Conservation (phyloP, 2,797 vertebrate species). For the Danio aesculapii region DNA sequence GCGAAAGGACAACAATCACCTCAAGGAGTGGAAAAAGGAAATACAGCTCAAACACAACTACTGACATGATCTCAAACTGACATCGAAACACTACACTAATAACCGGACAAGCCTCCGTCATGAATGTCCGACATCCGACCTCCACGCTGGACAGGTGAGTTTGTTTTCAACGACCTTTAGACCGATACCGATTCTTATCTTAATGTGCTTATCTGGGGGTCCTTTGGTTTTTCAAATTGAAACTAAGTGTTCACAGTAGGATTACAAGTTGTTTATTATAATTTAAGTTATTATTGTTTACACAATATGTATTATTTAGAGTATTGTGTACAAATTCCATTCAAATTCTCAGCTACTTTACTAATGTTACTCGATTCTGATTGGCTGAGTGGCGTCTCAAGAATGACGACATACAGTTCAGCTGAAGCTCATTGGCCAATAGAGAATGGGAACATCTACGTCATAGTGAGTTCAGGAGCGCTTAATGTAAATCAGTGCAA, state of each 20-base stretch:
- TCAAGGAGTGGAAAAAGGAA: slow-evolving; percentile 9
- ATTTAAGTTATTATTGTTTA: too few relatives aligned
- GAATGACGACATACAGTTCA: not conserved
- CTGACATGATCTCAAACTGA: slow-evolving; percentile 67
- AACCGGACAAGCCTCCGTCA: slow-evolving; percentile 69
- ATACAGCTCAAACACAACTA: not conserved
- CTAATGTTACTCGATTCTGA: not conserved
- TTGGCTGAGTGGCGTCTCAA: not conserved
- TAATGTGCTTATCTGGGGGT: not conserved
- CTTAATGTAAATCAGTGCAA: too few relatives aligned
- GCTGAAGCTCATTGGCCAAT: not conserved
- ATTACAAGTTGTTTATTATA: too few relatives aligned
- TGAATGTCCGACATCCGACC: slow-evolving; percentile 80
- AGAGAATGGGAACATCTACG: too few relatives aligned
- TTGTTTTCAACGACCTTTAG: not conserved
- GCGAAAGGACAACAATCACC: not conserved
- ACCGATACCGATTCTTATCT: not conserved
- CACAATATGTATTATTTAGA: too few relatives aligned
- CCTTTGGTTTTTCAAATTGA: not conserved
- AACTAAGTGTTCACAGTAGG: not conserved
- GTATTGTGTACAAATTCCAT: not conserved
- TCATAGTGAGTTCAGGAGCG: too few relatives aligned
- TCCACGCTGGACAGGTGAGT: slow-evolving; percentile 82
- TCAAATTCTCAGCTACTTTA: not conserved
- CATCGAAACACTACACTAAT: slow-evolving; percentile 54